Evolutionary conservation across 2,113 vertebrate genomes (phyloP), one percentile per base, ranked within the genome.

Genomic region (Bettongia penicillata): DNA sequence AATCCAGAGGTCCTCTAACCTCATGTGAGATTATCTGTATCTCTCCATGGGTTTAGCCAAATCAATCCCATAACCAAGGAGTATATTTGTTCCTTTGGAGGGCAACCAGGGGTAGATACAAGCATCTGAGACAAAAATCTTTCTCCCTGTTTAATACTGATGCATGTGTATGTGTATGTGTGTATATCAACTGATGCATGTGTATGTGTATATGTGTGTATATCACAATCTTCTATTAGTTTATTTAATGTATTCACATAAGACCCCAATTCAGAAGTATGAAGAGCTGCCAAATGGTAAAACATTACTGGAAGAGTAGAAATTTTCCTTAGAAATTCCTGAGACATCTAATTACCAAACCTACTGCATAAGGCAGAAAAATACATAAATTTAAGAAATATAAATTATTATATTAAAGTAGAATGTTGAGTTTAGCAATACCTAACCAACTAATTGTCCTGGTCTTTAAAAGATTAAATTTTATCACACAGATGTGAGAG

Each of bases 401-500:
- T 9, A 8, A 3, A 68, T 23, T 84, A 43, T 84, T 24, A 24
- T 14, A 51, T 1, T 55, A 91, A 47, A 90, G 47, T 16, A 9
- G 26, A 22, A 90, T 47, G 55, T 84, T 28, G 68, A 91, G 19
- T 52, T 92, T 77, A 57, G n/a, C 43, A 43, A 24, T 0, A n/a
- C 31, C 22, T n/a, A 23, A 43, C n/a, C 68, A 84, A 84, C 6
- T 43, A 84, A 43, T 84, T 43, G 68, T 84, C 90, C 26, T 22
- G 89, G 52, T 90, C 91, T 84, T 53, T n/a, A 91, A 93, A 84
- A 84, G 68, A 84, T 84, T 43, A 84, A 84, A 84, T n/a, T 91
- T 93, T 22, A 94, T 51, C 68, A 50, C 26, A 43, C 0, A 90
- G 55, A 61, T 23, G 55, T 28, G 53, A 90, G 68, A 53, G 14